Evolutionary conservation across 2,888 invertebrate species (phyloP).

Genomic region (Pammene aurita): DNA sequence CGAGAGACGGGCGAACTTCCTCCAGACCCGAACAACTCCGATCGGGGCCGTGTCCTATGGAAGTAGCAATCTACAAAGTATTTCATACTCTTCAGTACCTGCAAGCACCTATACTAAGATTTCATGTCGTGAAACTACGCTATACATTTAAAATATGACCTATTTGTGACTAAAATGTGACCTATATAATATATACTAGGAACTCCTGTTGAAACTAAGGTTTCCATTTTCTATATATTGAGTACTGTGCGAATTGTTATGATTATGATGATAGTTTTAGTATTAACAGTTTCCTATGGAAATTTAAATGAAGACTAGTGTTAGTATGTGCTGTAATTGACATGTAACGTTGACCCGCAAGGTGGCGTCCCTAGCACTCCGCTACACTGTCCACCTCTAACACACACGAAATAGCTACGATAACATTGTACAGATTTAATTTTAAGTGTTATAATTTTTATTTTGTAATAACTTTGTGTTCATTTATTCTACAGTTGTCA

Average conservation of each 20-base stretch:
- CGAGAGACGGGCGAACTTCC: not conserved
- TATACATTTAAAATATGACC: conserved; percentile 30
- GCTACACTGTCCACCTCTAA: conserved; percentile 32
- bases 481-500: conserved; percentile 45
- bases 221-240: conserved; percentile 23
- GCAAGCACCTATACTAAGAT: conserved; percentile 19
- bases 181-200: conserved; percentile 21
- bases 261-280: conserved; percentile 58
- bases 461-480: conserved; percentile 50
- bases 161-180: conserved; percentile 24
- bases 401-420: conserved; percentile 44
- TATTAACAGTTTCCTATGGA: conserved; percentile 68
- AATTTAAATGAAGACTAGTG: conserved; percentile 56
- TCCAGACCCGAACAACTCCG: not conserved
- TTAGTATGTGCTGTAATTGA: conserved; percentile 41
- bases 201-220: conserved; percentile 20
- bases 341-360: not conserved
- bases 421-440: conserved; percentile 46
- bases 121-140: not conserved
- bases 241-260: conserved; percentile 51
- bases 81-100: conserved; percentile 35
- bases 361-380: conserved; percentile 7
- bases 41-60: conserved; percentile 2
- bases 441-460: conserved; percentile 45
- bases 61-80: conserved; percentile 20